phyloP scores from a whole-genome alignment of 2,888 invertebrate species.

The Trissolcus brochymenae region DNA sequence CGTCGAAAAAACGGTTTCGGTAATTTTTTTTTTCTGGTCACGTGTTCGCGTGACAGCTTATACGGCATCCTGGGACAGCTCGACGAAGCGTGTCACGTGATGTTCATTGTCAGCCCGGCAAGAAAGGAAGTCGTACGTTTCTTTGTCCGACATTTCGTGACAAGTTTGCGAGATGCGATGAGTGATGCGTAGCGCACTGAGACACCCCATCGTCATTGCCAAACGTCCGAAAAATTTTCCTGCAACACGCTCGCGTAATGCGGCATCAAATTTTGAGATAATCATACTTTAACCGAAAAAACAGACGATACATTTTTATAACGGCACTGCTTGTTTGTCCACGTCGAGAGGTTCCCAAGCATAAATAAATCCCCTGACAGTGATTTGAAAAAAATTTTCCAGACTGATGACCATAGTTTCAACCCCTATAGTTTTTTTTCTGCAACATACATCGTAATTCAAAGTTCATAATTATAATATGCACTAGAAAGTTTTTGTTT shows the following conservation, averaged over 20 bases:
- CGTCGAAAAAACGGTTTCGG: slow-evolving; percentile 33
- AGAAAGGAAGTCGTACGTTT: slow-evolving; percentile 39
- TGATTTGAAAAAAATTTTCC: slow-evolving; percentile 1
- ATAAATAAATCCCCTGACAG: neutral
- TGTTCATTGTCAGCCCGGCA: slow-evolving; percentile 29
- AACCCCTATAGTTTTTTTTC: no score
- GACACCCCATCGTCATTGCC: slow-evolving; percentile 17
- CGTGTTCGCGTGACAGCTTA: slow-evolving; percentile 39
- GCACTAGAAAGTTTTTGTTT: no score
- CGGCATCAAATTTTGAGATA: slow-evolving; percentile 9
- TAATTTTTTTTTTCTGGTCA: slow-evolving; percentile 37
- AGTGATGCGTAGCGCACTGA: slow-evolving; percentile 24
- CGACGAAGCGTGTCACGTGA: slow-evolving; percentile 43
- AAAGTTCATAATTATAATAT: no score
- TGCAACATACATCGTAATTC: no score
- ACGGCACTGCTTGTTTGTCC: neutral
- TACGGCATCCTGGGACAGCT: slow-evolving; percentile 34
- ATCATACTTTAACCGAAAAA: slow-evolving; percentile 1
- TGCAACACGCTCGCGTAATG: neutral
- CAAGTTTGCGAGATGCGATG: slow-evolving; percentile 40
- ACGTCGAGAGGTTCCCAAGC: neutral
- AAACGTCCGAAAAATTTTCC: no score
- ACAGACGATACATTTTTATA: slow-evolving; percentile 18
- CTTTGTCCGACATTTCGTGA: slow-evolving; percentile 42
- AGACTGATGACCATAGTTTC: neutral